phyloP scores from a whole-genome alignment of 1,140 invertebrate species.

The Drosophila sturtevanti region DNA sequence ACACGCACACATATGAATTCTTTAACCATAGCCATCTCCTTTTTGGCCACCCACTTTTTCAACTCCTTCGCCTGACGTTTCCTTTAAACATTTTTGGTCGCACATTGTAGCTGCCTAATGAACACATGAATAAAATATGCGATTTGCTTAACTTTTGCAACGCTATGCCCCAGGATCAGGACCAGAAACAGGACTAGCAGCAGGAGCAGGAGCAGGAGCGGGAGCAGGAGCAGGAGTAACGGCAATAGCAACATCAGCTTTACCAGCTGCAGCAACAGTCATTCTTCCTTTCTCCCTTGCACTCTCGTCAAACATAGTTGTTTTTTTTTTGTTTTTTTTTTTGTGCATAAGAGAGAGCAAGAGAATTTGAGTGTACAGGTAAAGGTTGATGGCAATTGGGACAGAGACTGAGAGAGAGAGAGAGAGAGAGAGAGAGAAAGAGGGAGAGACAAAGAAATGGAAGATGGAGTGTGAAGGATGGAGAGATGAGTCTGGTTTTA shows the following conservation, averaged over 20 bases:
- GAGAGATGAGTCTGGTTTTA: constrained; percentile 53
- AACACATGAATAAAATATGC: constrained; percentile 82
- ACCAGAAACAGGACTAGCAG: constrained; percentile 17
- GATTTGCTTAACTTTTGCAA: constrained; percentile 79
- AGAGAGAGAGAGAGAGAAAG: background rate
- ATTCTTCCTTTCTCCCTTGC: constrained; percentile 8
- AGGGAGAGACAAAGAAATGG: background rate
- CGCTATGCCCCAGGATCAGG: constrained; percentile 51
- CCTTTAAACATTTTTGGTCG: constrained; percentile 81
- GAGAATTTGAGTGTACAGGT: constrained; percentile 15
- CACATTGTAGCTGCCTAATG: constrained; percentile 81
- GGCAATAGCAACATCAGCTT: background rate
- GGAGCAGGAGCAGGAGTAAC: background rate
- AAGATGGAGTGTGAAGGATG: background rate
- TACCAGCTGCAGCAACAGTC: constrained; percentile 39
- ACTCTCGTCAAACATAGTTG: background rate
- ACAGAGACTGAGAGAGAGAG: background rate
- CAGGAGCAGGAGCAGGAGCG: constrained; percentile 26
- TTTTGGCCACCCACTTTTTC: constrained; percentile 6
- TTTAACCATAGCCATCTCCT: background rate
- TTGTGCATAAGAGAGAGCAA: background rate
- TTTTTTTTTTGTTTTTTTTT: constrained; percentile 1
- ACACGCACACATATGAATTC: background rate
- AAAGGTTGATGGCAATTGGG: background rate
- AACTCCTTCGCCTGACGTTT: constrained; percentile 43